These are phyloP conservation scores for Leguminivora glycinivorella DNA, from an alignment of 1,140 invertebrate genomes.

Conservation along the genomic window DNA sequence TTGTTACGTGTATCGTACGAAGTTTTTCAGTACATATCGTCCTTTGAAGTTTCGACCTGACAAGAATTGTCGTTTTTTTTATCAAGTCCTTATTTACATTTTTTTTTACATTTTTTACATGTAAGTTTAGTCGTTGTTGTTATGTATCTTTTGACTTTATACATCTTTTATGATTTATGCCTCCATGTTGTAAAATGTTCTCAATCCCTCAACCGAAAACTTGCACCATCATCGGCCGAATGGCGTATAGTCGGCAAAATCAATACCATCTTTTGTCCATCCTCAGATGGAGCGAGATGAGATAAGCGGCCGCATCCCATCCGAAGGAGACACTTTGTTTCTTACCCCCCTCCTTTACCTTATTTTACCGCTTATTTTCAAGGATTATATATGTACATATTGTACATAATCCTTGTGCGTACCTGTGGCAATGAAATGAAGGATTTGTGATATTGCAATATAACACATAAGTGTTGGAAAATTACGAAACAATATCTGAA, in stretches of 20 bases:
- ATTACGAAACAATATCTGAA: conserved; percentile 2
- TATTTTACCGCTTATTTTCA: conserved; percentile 28
- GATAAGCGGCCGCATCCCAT: conserved; percentile 63
- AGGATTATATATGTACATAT: conserved; percentile 14
- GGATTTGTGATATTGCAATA: background rate
- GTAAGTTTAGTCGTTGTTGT: too few relatives aligned
- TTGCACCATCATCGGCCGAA: conserved; percentile 43
- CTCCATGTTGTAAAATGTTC: too few relatives aligned
- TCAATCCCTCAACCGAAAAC: conserved; percentile 18
- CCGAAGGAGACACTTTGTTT: conserved; percentile 48
- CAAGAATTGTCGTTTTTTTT: too few relatives aligned
- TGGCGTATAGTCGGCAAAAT: conserved; percentile 59
- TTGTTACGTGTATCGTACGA: too few relatives aligned
- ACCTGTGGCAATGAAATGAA: background rate
- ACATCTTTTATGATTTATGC: background rate
- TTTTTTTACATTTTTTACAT: too few relatives aligned
- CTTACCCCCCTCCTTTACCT: conserved; percentile 11
- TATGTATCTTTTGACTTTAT: background rate
- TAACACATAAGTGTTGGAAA: background rate
- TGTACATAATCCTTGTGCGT: too few relatives aligned
- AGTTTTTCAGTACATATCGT: too few relatives aligned
- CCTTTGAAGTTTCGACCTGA: too few relatives aligned
- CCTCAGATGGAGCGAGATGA: conserved; percentile 61
- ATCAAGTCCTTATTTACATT: too few relatives aligned
- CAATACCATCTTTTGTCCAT: conserved; percentile 70